phyloP scores from a whole-genome alignment of 2,888 invertebrate species.

The Petrolisthes manimaculis region DNA sequence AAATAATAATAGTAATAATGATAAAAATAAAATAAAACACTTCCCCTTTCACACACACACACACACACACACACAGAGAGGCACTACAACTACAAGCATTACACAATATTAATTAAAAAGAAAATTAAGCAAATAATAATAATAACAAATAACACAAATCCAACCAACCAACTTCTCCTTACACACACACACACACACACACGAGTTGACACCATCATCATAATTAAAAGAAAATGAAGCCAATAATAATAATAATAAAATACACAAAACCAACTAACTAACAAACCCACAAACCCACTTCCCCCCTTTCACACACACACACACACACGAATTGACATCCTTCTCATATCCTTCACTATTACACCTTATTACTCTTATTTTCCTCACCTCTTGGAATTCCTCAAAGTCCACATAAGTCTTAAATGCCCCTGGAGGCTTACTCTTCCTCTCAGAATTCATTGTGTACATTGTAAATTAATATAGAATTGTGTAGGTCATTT shows the following conservation, averaged over 20 bases:
- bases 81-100: neutral
- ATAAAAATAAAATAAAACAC: neutral
- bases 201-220: too few species aligned
- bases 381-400: conserved; percentile 37
- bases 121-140: neutral
- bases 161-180: neutral
- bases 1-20: too few species aligned
- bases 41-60: too few species aligned
- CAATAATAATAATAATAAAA: neutral
- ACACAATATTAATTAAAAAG: neutral
- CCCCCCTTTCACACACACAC: neutral
- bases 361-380: neutral
- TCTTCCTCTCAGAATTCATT: conserved; percentile 35
- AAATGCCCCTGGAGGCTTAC: conserved; percentile 11
- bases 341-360: neutral
- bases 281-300: neutral
- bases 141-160: neutral
- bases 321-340: neutral
- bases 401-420: conserved; percentile 35
- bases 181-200: too few species aligned
- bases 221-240: neutral
- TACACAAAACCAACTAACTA: neutral
- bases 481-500: conserved; percentile 19
- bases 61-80: neutral
- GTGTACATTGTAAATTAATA: neutral